These are phyloP conservation scores for Cataglyphis albicans DNA, from an alignment of 2,888 invertebrate genomes.

Conservation along the genomic window DNA sequence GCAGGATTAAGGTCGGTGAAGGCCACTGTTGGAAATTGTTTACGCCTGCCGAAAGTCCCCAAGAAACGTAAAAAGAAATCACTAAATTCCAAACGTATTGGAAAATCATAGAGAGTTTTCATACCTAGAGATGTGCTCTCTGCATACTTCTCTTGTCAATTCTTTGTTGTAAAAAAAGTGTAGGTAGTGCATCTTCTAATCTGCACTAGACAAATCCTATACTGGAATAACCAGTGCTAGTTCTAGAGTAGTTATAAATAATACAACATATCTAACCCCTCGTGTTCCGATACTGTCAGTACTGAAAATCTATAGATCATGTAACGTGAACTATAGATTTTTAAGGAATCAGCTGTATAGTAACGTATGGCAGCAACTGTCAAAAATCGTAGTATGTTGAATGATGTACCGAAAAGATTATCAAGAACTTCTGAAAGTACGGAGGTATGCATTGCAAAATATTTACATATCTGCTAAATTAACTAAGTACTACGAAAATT, in stretches of 20 bases:
- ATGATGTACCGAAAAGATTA: slow-evolving; percentile 70
- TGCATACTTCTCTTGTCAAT: too few species aligned
- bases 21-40: slow-evolving; percentile 74
- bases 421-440: slow-evolving; percentile 73
- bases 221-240: too few species aligned
- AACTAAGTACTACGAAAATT: background rate
- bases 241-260: too few species aligned
- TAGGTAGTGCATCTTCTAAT: too few species aligned
- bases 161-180: too few species aligned
- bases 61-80: background rate
- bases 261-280: too few species aligned
- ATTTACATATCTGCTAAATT: background rate
- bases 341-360: too few species aligned
- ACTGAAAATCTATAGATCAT: too few species aligned
- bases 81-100: background rate
- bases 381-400: slow-evolving; percentile 68
- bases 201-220: too few species aligned
- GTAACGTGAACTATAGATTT: too few species aligned
- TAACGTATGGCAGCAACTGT: background rate
- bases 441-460: slow-evolving; percentile 66
- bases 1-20: slow-evolving; percentile 68
- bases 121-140: too few species aligned
- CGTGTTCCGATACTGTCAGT: too few species aligned
- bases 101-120: background rate
- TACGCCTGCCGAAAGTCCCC: slow-evolving; percentile 63